phyloP scores from a whole-genome alignment of 2,113 vertebrate species.

The Stigmatopora nigra region DNA sequence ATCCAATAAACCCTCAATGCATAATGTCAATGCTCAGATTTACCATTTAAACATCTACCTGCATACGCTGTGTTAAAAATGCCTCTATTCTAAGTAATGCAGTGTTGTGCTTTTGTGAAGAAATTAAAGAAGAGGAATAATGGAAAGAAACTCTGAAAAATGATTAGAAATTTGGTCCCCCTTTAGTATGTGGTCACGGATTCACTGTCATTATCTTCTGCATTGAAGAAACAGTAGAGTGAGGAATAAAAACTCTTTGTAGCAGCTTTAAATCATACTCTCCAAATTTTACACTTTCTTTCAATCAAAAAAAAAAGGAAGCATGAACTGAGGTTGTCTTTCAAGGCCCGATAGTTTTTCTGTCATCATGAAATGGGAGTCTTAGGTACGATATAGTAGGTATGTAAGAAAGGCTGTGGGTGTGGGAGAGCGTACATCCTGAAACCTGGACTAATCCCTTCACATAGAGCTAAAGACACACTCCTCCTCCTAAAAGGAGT shows the following conservation, averaged over 20 bases:
- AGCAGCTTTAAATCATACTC: slow-evolving; percentile 64
- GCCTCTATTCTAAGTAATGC: slow-evolving; percentile 38
- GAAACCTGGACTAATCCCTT: slow-evolving; percentile 66
- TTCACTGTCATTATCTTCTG: slow-evolving; percentile 59
- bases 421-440: slow-evolving; percentile 51
- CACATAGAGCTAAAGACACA: slow-evolving; percentile 53
- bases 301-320: slow-evolving; percentile 33
- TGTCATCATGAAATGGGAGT: slow-evolving; percentile 63
- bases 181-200: slow-evolving; percentile 37
- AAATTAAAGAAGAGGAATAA: slow-evolving; percentile 27
- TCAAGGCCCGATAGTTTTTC: slow-evolving; percentile 66
- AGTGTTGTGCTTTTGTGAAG: slow-evolving; percentile 27
- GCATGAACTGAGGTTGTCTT: slow-evolving; percentile 61
- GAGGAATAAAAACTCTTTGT: slow-evolving; percentile 49
- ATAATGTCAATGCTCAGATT: slow-evolving; percentile 48
- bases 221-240: slow-evolving; percentile 29
- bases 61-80: slow-evolving; percentile 18
- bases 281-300: slow-evolving; percentile 57
- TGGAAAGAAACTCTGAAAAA: slow-evolving; percentile 12
- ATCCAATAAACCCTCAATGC: slow-evolving; percentile 5
- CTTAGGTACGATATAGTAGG: slow-evolving; percentile 43
- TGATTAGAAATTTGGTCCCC: slow-evolving; percentile 38
- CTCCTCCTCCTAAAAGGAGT: slow-evolving; percentile 43
- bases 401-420: slow-evolving; percentile 30
- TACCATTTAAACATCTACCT: slow-evolving; percentile 33